A percentile compares a stretch with the other conserved stretches of the same genome.
These are phyloP conservation scores for Philopedon plagiatum DNA, from an alignment of 2,888 invertebrate species.

Conservation along the genomic window DNA sequence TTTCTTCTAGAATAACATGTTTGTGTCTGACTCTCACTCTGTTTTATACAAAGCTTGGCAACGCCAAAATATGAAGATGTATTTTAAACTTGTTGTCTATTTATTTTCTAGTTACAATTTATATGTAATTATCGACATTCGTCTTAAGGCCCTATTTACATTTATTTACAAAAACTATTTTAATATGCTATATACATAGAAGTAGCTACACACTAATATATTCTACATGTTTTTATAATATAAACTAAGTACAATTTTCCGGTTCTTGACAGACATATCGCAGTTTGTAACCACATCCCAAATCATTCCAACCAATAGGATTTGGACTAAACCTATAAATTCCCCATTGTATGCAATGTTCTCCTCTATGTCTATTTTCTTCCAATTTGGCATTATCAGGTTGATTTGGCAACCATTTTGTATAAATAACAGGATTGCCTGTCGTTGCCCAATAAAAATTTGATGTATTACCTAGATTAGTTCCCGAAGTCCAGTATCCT, in stretches of 20 bases:
- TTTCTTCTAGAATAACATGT: no score
- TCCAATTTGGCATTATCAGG: constrained; percentile 42
- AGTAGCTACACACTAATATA: no score
- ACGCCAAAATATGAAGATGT: no score
- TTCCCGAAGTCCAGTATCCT: constrained; percentile 51
- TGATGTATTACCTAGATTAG: constrained; percentile 44
- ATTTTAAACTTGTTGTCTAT: no score
- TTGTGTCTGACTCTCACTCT: no score
- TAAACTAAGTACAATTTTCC: constrained; percentile 22
- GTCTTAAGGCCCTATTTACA: no score
- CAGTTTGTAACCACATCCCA: constrained; percentile 35
- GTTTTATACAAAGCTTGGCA: no score
- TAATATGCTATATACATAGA: no score
- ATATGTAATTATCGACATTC: no score
- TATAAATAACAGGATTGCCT: constrained; percentile 39
- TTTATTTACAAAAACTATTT: no score
- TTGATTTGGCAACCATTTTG: constrained; percentile 47
- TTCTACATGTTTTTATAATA: background rate
- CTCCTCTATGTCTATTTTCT: constrained; percentile 22
- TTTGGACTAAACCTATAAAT: constrained; percentile 4
- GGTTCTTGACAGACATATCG: constrained; percentile 49
- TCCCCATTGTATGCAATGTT: constrained; percentile 47
- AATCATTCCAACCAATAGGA: constrained; percentile 47
- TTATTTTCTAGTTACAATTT: no score
- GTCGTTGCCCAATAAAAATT: constrained; percentile 49